A percentile compares a stretch with the other conserved stretches of the same genome.
Conservation (phyloP, 2,888 invertebrate species). For the Eristalis pertinax region DNA sequence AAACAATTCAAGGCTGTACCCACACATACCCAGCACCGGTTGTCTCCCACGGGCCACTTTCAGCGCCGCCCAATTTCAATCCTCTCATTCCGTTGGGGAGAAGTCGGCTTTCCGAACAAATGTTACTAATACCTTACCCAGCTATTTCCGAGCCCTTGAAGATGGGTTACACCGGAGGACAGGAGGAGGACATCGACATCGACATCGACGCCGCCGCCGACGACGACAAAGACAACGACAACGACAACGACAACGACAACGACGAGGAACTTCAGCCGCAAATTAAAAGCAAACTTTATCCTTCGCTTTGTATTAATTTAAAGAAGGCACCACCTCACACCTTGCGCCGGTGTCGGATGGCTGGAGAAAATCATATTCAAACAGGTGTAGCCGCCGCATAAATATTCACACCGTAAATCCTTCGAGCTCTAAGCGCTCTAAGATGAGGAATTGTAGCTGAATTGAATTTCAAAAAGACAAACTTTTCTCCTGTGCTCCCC, state of each 20-base stretch:
- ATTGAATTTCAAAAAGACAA: slow-evolving; percentile 71
- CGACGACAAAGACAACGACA: slow-evolving; percentile 19
- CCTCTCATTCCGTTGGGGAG: slow-evolving; percentile 31
- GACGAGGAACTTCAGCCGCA: slow-evolving; percentile 71
- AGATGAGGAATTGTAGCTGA: slow-evolving; percentile 52
- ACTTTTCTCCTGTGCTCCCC: slow-evolving; percentile 38
- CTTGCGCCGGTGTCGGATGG: background rate
- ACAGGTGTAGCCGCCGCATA: slow-evolving; percentile 74
- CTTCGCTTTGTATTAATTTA: slow-evolving; percentile 76
- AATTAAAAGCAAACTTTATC: slow-evolving; percentile 77
- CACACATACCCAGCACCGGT: slow-evolving; percentile 46
- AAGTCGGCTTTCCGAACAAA: slow-evolving; percentile 66
- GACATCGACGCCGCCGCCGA: slow-evolving; percentile 27
- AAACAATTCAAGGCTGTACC: slow-evolving; percentile 42
- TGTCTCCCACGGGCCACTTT: slow-evolving; percentile 55
- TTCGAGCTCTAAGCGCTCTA: slow-evolving; percentile 25
- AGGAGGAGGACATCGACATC: slow-evolving; percentile 27
- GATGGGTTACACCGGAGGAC: slow-evolving; percentile 12
- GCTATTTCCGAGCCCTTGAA: slow-evolving; percentile 11
- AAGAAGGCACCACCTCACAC: slow-evolving; percentile 63
- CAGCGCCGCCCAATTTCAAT: slow-evolving; percentile 6
- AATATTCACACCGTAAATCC: slow-evolving; percentile 74
- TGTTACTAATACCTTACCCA: slow-evolving; percentile 66
- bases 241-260: slow-evolving; percentile 22
- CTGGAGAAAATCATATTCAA: slow-evolving; percentile 66